Evolutionary conservation across 2,797 vertebrate species (phyloP), one percentile per base, ranked within the genome.

Genomic region (Erethizon dorsatum): DNA sequence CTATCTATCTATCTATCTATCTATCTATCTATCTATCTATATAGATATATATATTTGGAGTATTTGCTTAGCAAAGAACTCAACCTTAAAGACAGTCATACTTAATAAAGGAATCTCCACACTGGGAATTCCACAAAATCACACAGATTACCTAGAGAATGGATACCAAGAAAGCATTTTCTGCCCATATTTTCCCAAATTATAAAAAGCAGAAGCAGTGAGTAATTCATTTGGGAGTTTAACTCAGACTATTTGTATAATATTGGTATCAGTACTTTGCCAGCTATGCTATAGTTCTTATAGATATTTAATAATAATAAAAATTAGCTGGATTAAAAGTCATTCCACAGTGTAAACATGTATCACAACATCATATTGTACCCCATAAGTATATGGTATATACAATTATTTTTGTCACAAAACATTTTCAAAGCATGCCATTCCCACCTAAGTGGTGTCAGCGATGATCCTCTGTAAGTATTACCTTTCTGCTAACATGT

Each of bases 21-120:
- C n/a, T n/a, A n/a, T n/a, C n/a, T n/a, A n/a, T n/a, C n/a, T n/a
- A n/a, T n/a, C n/a, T 4, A 47, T 79, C 24, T 63, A 9, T 56
- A 56, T 56, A 18, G 3, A 4, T 3, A 56, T 54, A 54, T 54
- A 54, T 54, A 54, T 50, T 11, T 50, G 50, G 10, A 96, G 15
- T 56, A 47, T 90, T 92, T 96, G 45, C n/a, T 95, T 82, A 82
- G 82, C 61, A 84, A 83, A 90, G 17, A 92, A 63, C 33, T 96
- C 20, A 95, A 10, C 26, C 52, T 77, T 79, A 73, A 1, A 80
- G 14, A 63, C 88, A 84, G 8, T 73, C 18, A 13, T 54, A 67
- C 24, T 54, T 94, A 69, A 78, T 52, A 84, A 67, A 93, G 33
- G 13, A 11, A 47, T 65, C 22, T 93, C 41, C 37, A 86, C 26